phyloP scores from a whole-genome alignment of 2,888 invertebrate species.

The Temnothorax ravouxi region DNA sequence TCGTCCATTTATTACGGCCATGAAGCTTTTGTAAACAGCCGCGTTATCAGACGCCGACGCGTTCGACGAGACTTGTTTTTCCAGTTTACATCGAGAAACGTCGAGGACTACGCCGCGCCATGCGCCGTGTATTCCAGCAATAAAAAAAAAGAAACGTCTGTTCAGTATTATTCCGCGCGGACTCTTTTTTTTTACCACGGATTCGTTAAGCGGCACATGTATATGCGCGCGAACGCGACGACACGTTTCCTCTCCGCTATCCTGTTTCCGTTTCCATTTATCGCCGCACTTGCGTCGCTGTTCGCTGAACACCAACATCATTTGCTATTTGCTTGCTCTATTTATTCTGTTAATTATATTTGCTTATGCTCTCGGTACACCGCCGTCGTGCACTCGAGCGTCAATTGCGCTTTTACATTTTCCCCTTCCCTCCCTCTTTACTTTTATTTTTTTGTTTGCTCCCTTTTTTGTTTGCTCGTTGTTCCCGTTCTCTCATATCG shows the following conservation, averaged over 20 bases:
- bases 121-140: background rate
- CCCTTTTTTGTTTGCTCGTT: background rate
- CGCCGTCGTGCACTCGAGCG: constrained; percentile 42
- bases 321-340: constrained; percentile 52
- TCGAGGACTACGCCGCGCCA: too few species aligned
- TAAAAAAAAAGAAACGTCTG: constrained; percentile 32
- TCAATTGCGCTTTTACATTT: constrained; percentile 51
- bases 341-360: constrained; percentile 59
- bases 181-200: background rate
- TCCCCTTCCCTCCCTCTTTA: background rate
- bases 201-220: constrained; percentile 14
- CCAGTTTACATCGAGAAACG: background rate
- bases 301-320: constrained; percentile 48
- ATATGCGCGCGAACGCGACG: constrained; percentile 2
- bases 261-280: constrained; percentile 54
- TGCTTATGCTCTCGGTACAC: constrained; percentile 40
- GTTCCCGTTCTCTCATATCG: constrained; percentile 21
- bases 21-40: constrained; percentile 61
- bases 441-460: background rate
- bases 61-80: constrained; percentile 48
- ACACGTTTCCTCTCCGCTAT: constrained; percentile 47
- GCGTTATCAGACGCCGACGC: constrained; percentile 27
- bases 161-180: constrained; percentile 23
- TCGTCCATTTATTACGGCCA: constrained; percentile 50
- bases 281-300: constrained; percentile 30